Conservation (phyloP, 2,113 vertebrate genomes). For the Todiramphus saurophagus region DNA sequence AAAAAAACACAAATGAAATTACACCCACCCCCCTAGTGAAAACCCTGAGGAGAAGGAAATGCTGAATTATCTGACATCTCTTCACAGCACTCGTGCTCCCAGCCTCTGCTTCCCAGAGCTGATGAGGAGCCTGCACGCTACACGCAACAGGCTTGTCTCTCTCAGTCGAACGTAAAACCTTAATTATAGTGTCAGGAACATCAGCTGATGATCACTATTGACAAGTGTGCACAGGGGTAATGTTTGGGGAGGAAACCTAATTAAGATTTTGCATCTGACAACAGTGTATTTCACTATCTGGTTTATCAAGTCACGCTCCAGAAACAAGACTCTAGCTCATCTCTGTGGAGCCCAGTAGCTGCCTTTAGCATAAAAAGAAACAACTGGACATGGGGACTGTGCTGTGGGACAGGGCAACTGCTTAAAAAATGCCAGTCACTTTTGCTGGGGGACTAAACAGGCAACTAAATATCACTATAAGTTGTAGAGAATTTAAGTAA, state of each 20-base stretch:
- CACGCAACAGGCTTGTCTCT: not conserved
- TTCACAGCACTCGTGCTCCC: not conserved
- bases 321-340: not conserved
- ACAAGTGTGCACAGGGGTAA: slow-evolving; percentile 26
- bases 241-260: slow-evolving; percentile 33
- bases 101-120: not conserved
- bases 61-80: not conserved
- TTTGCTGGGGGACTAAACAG: not conserved
- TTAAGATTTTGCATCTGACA: slow-evolving; percentile 9
- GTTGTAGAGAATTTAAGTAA: not conserved
- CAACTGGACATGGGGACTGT: not conserved
- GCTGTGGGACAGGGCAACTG: not conserved
- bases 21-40: not conserved
- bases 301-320: not conserved
- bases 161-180: not conserved
- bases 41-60: not conserved
- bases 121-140: not conserved
- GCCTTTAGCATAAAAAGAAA: not conserved
- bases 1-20: not conserved
- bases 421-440: not conserved
- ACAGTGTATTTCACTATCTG: not conserved
- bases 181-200: not conserved
- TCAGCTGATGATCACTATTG: not conserved
- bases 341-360: not conserved
- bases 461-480: not conserved